Base-by-base conservation (phyloP, 2,113 vertebrate species). In the Nyctereutes procyonoides region DNA sequence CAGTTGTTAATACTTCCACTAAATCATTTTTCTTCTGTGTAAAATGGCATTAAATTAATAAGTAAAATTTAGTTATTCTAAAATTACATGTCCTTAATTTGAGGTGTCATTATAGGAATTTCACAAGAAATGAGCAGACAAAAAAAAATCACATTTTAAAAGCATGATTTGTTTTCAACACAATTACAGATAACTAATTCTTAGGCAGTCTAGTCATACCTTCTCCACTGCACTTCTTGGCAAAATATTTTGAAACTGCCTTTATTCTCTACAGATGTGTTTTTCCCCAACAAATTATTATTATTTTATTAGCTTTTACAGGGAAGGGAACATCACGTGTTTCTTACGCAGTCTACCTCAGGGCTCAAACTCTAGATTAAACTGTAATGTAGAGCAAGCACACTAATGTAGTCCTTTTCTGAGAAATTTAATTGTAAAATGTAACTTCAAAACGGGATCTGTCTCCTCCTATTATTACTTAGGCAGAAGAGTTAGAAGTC, bases 61-160 rank as follows among this genome's bases (percentile, higher is more conserved):
- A 8, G 22, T 56, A 80, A 92, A 92, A 43, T 92, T 84, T 97
- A 51, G 32, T 53, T 95, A 77, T 79, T 90, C 60, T 97, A 67
- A 95, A 87, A 74, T 92, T 86, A n/a, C 8, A 62, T 17, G 38
- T 84, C 38, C 35, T 95, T 93, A 83, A 74, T 87, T 90, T 90
- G 73, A 90, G n/a, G n/a, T 94, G 32, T 90, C 19, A 81, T 76
- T 55, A 94, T 53, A 74, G 62, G 69, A 90, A 80, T 91, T 88
- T 85, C 55, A 83, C 32, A 87, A 69, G 20, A 96, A 93, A 88
- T 55, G 8, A 97, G 10, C 48, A 76, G 38, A 82, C 86, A 90
- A 65, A 97, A 83, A 83, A 69, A 89, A 58, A 77, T 92, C n/a
- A 55, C 32, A 55, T 93, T 94, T 94, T 67, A 69, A 91, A 95